Percentiles rank a stretch among this genome's conserved stretches.
phyloP scores from a whole-genome alignment of 2,113 vertebrate species.

The Maccullochella peelii region DNA sequence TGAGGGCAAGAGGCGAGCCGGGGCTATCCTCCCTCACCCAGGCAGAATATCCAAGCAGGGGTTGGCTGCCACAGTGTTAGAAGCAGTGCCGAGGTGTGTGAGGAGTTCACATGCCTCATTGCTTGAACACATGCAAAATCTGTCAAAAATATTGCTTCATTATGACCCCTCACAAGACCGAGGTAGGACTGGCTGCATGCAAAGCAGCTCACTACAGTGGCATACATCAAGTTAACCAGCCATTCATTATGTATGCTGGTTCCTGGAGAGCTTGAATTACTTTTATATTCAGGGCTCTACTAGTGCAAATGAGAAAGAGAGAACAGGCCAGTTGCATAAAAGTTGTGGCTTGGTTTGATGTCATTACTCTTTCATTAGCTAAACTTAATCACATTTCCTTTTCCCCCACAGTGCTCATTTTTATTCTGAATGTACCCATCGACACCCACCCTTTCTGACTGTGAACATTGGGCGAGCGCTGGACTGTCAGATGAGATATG shows the following conservation, averaged over 20 bases:
- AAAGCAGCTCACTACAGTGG: conserved; percentile 47
- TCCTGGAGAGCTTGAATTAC: conserved; percentile 46
- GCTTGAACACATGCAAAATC: conserved; percentile 49
- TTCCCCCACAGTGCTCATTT: not conserved
- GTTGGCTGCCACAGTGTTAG: not conserved
- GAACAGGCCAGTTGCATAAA: conserved; percentile 1
- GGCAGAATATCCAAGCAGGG: conserved; percentile 19
- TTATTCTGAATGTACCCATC: not conserved
- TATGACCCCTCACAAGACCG: conserved; percentile 28
- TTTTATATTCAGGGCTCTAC: conserved; percentile 22
- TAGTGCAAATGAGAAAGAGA: conserved; percentile 30
- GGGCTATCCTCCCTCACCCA: not conserved
- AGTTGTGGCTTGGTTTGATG: conserved; percentile 30
- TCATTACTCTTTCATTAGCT: conserved; percentile 56
- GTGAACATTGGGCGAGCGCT: not conserved
- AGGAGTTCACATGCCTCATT: conserved; percentile 42
- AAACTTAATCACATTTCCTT: conserved; percentile 38
- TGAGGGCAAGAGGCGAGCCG: conserved; percentile 9
- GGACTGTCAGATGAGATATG: not conserved
- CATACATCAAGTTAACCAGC: conserved; percentile 48
- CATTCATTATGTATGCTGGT: conserved; percentile 52
- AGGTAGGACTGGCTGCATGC: conserved; percentile 40
- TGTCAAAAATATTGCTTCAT: conserved; percentile 58
- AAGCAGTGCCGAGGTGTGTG: conserved; percentile 8
- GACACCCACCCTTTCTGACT: not conserved